Conservation (phyloP, 2,113 vertebrate species). For the Oplegnathus fasciatus region DNA sequence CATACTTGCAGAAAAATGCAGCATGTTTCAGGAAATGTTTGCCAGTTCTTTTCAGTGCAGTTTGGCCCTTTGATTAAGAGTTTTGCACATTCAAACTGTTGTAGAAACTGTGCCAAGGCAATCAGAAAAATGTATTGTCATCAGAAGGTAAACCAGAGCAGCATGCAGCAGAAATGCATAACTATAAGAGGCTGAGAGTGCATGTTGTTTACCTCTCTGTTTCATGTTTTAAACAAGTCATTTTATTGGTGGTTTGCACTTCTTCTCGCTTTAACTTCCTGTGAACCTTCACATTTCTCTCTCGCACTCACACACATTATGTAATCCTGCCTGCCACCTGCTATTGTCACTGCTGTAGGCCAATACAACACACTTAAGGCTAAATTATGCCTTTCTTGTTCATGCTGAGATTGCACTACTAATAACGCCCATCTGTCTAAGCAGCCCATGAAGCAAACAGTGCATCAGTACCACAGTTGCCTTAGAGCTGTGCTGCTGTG, state of each 20-base stretch:
- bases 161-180: constrained; percentile 16
- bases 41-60: constrained; percentile 37
- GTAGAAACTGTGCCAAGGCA: constrained; percentile 38
- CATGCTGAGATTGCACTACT: constrained; percentile 36
- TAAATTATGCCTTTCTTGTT: constrained; percentile 33
- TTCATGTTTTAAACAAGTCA: not conserved
- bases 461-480: constrained; percentile 20
- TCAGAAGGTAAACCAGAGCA: constrained; percentile 1
- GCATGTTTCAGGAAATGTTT: constrained; percentile 23
- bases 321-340: constrained; percentile 53
- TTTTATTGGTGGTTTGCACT: constrained; percentile 1
- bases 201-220: not conserved
- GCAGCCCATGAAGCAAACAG: not conserved
- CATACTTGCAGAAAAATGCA: not conserved
- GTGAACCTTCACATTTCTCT: constrained; percentile 45
- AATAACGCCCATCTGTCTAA: constrained; percentile 55
- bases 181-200: not conserved
- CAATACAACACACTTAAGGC: constrained; percentile 36
- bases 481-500: constrained; percentile 7
- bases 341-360: constrained; percentile 51
- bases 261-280: not conserved
- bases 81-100: constrained; percentile 43
- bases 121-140: constrained; percentile 34
- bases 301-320: constrained; percentile 44
- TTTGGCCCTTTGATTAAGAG: constrained; percentile 46